Percentiles rank a stretch among this genome's conserved stretches.
These are phyloP conservation scores for Ictidomys tridecemlineatus DNA, from an alignment of 2,113 vertebrate genomes.

Conservation along the genomic window DNA sequence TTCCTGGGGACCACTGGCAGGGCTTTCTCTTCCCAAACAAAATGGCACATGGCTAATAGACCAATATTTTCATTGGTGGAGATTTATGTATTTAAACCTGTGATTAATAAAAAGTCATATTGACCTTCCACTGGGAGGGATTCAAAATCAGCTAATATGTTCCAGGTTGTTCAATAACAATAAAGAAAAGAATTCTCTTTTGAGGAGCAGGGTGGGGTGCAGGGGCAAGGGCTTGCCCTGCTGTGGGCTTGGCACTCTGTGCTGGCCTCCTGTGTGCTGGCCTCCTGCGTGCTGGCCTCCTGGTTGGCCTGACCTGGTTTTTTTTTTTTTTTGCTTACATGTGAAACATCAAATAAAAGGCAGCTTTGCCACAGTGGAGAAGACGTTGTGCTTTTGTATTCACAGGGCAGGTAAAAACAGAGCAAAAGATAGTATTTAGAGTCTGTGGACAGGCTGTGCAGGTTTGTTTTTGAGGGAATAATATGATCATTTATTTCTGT, in stretches of 20 bases:
- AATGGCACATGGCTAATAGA: not conserved
- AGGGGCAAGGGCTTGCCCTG: not conserved
- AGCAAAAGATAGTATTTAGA: conserved; percentile 31
- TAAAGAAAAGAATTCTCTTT: conserved; percentile 60
- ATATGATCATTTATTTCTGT: not conserved
- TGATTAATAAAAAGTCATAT: conserved; percentile 34
- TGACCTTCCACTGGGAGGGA: not conserved
- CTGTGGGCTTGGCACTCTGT: conserved; percentile 58
- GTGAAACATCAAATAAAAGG: conserved; percentile 72
- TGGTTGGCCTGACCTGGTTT: conserved; percentile 79
- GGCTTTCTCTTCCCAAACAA: conserved; percentile 57
- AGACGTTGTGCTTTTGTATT: conserved; percentile 65
- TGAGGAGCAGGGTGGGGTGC: not conserved
- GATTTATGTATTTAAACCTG: conserved; percentile 32
- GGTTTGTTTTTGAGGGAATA: conserved; percentile 24
- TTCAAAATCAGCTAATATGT: conserved; percentile 43
- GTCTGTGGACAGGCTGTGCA: not conserved
- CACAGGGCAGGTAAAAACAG: conserved; percentile 52
- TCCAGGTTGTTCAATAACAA: conserved; percentile 42
- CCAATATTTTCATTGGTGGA: conserved; percentile 51
- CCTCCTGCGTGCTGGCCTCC: conserved; percentile 70
- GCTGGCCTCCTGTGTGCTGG: not conserved
- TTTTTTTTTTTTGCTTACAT: conserved; percentile 78
- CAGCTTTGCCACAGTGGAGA: conserved; percentile 62
- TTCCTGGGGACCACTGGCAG: conserved; percentile 54